Base-by-base conservation (phyloP, 1,140 invertebrate genomes). In the Heliconius eleuchia region DNA sequence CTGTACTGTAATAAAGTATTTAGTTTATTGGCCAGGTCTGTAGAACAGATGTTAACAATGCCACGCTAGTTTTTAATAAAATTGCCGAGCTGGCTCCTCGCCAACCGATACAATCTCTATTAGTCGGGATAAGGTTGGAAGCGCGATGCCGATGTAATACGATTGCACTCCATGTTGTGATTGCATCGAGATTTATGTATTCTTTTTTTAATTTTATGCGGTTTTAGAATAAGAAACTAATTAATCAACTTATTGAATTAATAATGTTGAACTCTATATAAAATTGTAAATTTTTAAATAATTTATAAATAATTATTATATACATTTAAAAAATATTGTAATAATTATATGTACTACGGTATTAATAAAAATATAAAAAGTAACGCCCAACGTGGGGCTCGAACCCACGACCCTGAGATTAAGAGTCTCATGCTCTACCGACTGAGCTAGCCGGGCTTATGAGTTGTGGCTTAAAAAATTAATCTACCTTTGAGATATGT, bases 61-160 rank as follows among this genome's bases (percentile, higher is more conserved):
- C 46, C 76, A 76, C 73, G 74, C 60, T 80, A 80, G 80, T 74
- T 81, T 81, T 81, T 81, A 81, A 81, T 81, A 81, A 81, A 77
- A 77, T 80, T 75, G 78, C 74, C 57, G n/a, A 18, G 13, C 52
- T 80, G 79, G 79, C 79, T 30, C 6, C 37, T 55, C 11, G 75
- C 79, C 79, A 80, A 60, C 75, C 71, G 37, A 76, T 76, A 60
- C 74, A 76, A 76, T 76, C 74, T 57, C 74, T 66, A 76, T 66
- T 76, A 76, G 23, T 66, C 23, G 60, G 23, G 60, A 66, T 66
- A 66, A 27, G 60, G 60, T 66, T 66, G 60, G 60, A 16, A 66
- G 60, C 60, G 60, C n/a, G 13, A 30, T 30, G 23, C 60, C 60
- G 23, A 30, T 66, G 60, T 66, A 66, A 66, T 66, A 30, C 60